Evolutionary conservation across 2,888 invertebrate genomes (phyloP).

Genomic region (Cantharis lateralis): DNA sequence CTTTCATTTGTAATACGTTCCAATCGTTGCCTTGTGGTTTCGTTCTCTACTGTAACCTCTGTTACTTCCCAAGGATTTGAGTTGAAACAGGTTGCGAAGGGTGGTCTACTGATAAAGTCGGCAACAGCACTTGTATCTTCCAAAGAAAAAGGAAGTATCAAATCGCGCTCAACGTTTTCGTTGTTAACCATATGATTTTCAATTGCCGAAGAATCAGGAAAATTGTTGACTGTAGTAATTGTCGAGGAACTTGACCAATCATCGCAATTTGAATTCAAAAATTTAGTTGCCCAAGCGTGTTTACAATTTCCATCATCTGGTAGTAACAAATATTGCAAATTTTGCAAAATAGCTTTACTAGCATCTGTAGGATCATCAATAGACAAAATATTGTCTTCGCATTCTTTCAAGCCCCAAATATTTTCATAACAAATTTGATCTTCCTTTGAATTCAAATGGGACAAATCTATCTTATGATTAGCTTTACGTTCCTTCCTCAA

Average conservation of each 20-base stretch:
- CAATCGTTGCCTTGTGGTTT: background rate
- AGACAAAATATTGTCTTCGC: background rate
- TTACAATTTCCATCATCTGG: background rate
- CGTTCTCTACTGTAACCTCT: background rate
- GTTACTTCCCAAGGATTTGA: background rate
- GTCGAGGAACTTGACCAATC: background rate
- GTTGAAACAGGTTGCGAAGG: too few species aligned
- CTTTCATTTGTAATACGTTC: background rate
- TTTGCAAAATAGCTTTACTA: background rate
- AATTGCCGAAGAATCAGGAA: background rate
- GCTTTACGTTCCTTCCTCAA: background rate
- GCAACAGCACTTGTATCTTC: too few species aligned
- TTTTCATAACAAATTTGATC: background rate
- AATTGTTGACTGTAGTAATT: background rate
- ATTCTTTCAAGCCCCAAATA: background rate
- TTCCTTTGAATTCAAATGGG: background rate
- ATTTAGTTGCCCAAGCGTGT: background rate
- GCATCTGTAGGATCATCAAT: too few species aligned
- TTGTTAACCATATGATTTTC: background rate
- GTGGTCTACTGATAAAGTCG: too few species aligned
- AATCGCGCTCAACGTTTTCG: rapidly evolving
- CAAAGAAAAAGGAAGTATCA: too few species aligned
- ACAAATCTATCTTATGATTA: background rate
- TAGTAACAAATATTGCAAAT: background rate
- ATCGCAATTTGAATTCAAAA: background rate